Percentiles rank a stretch among this genome's conserved stretches.
These are phyloP conservation scores for Meteorus sp. DNA, from an alignment of 1,140 invertebrate genomes.

Conservation along the genomic window DNA sequence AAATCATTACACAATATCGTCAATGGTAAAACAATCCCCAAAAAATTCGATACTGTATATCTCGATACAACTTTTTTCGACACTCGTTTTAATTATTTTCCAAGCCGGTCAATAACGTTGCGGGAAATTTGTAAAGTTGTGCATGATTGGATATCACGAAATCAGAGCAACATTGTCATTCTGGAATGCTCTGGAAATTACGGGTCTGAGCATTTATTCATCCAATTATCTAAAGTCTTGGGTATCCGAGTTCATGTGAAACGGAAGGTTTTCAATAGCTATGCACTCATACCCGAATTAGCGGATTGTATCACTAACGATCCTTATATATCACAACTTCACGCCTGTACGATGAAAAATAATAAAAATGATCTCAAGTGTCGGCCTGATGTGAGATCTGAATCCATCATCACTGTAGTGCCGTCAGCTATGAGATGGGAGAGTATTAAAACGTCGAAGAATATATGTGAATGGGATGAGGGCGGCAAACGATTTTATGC, in stretches of 20 bases:
- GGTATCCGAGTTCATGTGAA: constrained; percentile 62
- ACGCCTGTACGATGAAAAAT: constrained; percentile 50
- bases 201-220: constrained; percentile 66
- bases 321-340: constrained; percentile 48
- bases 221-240: constrained; percentile 59
- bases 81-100: constrained; percentile 59
- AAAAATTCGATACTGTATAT: constrained; percentile 65
- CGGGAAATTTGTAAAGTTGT: constrained; percentile 55
- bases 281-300: constrained; percentile 52
- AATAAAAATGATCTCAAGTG: constrained; percentile 32
- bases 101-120: constrained; percentile 63
- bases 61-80: constrained; percentile 73
- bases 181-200: constrained; percentile 61
- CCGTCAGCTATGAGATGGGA: constrained; percentile 62
- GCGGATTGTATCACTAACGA: constrained; percentile 49
- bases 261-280: constrained; percentile 42
- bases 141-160: constrained; percentile 59
- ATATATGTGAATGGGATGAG: constrained; percentile 42
- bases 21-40: constrained; percentile 44
- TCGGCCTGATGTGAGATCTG: constrained; percentile 26
- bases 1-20: constrained; percentile 58
- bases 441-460: constrained; percentile 38
- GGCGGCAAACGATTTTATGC: constrained; percentile 52
- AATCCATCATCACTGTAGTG: constrained; percentile 52
- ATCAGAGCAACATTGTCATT: constrained; percentile 57